Evolutionary conservation across 2,113 vertebrate genomes (phyloP), one percentile per base, ranked within the genome.

Genomic region (Scomber japonicus): DNA sequence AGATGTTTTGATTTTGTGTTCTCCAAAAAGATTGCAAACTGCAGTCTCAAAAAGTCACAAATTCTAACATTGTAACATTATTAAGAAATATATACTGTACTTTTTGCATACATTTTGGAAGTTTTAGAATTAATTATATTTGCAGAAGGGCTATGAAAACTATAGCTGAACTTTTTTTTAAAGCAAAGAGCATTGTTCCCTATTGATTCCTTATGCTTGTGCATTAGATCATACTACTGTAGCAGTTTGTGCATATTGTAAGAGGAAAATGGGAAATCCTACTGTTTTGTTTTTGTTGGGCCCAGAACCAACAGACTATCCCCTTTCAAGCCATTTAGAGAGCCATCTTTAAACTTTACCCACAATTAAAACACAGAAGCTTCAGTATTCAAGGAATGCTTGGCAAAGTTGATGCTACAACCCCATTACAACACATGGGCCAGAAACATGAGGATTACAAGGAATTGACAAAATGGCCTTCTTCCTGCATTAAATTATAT

Each of bases 371-470:
- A 86, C 67, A 62, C 76, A 73, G 65, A 77, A 54, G 57, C 81
- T 72, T 27, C 66, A 66, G 67, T 51, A 82, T 85, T 73, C 14
- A 40, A 67, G 51, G 85, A 86, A 91, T 92, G 80, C 71, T 75
- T 81, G 65, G 81, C 56, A 10, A 81, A 63, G 30, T 72, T 80
- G 75, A 85, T 75, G 24, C 60, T 82, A 53, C 70, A 55, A 62
- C 71, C 54, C 46, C 74, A 88, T 91, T 84, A 83, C 69, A 81
- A 69, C 65, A 71, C 55, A 51, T 61, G 75, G 85, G 48, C 85
- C 81, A 74, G 56, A 75, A 87, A 81, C 81, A 85, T 7, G 15
- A 80, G 84, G 83, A 90, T 87, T 87, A 87, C 45, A 71, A 78
- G 46, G 65, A 87, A 82, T 75, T 78, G 78, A 77, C 69, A 84